These are phyloP conservation scores for Wiebesia pumilae DNA, from an alignment of 1,140 invertebrate species.

Conservation along the genomic window DNA sequence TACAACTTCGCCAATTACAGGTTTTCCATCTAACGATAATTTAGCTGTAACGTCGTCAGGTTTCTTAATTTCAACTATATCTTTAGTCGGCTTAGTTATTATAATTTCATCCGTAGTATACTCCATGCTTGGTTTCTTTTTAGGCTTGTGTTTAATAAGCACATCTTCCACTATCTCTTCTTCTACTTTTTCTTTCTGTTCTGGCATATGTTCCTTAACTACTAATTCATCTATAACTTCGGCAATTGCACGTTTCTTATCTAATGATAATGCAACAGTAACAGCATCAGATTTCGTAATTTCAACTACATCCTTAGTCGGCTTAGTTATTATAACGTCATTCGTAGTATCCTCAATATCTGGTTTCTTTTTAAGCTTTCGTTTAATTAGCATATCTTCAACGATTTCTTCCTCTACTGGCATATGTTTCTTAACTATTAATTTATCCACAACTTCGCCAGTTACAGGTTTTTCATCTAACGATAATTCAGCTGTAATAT, in stretches of 20 bases:
- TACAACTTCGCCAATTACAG: conserved; percentile 67
- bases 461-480: conserved; percentile 63
- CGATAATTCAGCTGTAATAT: conserved; percentile 61
- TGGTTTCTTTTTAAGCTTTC: conserved; percentile 66
- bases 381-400: conserved; percentile 57
- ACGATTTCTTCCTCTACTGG: conserved; percentile 57
- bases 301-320: conserved; percentile 57
- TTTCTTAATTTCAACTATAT: conserved; percentile 46
- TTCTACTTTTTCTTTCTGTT: conserved; percentile 70
- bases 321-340: conserved; percentile 56
- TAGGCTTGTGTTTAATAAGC: conserved; percentile 68
- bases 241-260: conserved; percentile 66
- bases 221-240: too few species aligned
- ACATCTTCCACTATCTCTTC: conserved; percentile 73
- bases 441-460: conserved; percentile 52
- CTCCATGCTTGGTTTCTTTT: conserved; percentile 36
- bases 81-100: conserved; percentile 58
- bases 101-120: conserved; percentile 56
- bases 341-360: conserved; percentile 56
- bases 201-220: conserved; percentile 55
- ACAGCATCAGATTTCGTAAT: conserved; percentile 58
- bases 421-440: conserved; percentile 71
- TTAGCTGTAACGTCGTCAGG: conserved; percentile 59
- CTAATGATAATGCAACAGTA: conserved; percentile 61
- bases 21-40: conserved; percentile 52